phyloP scores from a whole-genome alignment of 1,140 invertebrate species.

The Drosophila micromelanica region DNA sequence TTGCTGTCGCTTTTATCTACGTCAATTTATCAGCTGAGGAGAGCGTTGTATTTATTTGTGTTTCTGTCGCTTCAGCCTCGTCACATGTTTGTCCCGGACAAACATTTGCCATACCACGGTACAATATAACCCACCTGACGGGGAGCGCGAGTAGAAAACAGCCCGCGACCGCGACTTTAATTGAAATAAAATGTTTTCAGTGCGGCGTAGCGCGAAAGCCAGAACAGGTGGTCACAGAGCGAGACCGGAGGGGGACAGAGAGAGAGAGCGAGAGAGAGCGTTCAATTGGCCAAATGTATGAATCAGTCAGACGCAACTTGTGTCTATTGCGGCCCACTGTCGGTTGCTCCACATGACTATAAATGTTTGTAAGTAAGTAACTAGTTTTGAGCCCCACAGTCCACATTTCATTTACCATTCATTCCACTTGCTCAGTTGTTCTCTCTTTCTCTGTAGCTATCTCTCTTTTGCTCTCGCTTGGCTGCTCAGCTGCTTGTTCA shows the following conservation, averaged over 20 bases:
- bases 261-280: conserved; percentile 24
- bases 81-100: conserved; percentile 53
- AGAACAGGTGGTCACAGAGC: conserved; percentile 20
- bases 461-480: conserved; percentile 2
- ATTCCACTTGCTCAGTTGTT: conserved; percentile 31
- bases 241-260: not conserved
- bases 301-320: conserved; percentile 40
- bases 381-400: conserved; percentile 64
- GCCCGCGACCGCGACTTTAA: conserved; percentile 61
- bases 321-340: conserved; percentile 45
- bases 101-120: conserved; percentile 47
- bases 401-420: conserved; percentile 66
- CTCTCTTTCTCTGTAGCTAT: not conserved
- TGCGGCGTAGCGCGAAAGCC: conserved; percentile 17
- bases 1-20: conserved; percentile 43
- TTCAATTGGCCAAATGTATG: conserved; percentile 29
- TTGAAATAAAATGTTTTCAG: conserved; percentile 73
- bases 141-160: not conserved
- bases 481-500: conserved; percentile 63
- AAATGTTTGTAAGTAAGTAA: conserved; percentile 73
- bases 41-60: conserved; percentile 22
- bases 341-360: conserved; percentile 72
- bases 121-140: conserved; percentile 39
- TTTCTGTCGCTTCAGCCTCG: conserved; percentile 20
- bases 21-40: conserved; percentile 52